Evolutionary conservation across 1,140 invertebrate genomes (phyloP).

Genomic region (Bombus haemorrhoidalis): DNA sequence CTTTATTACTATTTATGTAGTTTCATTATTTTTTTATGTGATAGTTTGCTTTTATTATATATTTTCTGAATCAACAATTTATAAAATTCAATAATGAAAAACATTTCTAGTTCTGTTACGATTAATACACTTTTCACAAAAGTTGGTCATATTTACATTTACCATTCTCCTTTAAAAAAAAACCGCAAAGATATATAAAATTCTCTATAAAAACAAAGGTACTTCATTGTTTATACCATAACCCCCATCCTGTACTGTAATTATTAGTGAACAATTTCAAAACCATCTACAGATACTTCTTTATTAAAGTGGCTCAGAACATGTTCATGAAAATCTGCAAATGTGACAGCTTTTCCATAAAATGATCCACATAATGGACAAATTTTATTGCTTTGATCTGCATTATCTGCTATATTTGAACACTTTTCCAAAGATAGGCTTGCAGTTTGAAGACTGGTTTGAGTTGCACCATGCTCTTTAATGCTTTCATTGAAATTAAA

Average conservation of each 20-base stretch:
- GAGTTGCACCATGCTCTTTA: conserved; percentile 74
- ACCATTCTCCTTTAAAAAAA: background rate
- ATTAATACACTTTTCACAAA: conserved; percentile 5
- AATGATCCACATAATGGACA: conserved; percentile 80
- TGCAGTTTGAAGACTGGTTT: conserved; percentile 73
- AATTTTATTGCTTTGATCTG: conserved; percentile 68
- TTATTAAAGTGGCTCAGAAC: conserved; percentile 81
- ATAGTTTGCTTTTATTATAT: conserved; percentile 11
- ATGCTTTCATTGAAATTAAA: conserved; percentile 71
- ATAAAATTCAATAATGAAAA: conserved; percentile 33
- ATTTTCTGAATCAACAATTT: conserved; percentile 21
- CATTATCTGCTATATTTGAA: conserved; percentile 46
- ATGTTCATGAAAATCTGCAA: conserved; percentile 81
- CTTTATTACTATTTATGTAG: conserved; percentile 1
- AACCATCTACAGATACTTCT: conserved; percentile 66
- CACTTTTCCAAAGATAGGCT: conserved; percentile 62
- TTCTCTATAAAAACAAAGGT: conserved; percentile 11
- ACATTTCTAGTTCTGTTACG: background rate
- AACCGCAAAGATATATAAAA: background rate
- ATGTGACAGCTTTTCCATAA: conserved; percentile 73
- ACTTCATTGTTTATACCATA: background rate
- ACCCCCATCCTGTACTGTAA: background rate
- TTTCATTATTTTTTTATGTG: background rate
- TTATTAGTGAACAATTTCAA: conserved; percentile 65
- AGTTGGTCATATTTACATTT: conserved; percentile 23